Conservation (phyloP, 2,797 vertebrate species). For the Crocidura indochinensis region DNA sequence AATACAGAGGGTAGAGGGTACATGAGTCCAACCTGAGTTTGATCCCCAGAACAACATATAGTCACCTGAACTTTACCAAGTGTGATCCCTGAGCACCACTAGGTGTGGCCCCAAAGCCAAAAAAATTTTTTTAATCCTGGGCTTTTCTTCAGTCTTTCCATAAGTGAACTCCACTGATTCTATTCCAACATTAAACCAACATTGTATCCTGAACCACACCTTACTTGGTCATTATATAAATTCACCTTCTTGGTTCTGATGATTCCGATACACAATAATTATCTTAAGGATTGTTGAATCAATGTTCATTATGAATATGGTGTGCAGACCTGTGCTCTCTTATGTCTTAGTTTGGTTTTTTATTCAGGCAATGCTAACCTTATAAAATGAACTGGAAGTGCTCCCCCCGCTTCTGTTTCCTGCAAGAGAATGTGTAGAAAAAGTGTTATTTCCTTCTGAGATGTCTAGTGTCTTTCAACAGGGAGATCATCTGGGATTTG, state of each 20-base stretch:
- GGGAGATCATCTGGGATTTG: neutral
- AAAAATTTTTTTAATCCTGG: neutral
- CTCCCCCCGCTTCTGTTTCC: neutral
- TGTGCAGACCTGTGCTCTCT: too few species aligned
- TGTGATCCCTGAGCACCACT: too few species aligned
- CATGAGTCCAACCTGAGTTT: too few species aligned
- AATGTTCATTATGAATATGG: neutral
- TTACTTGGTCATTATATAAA: neutral
- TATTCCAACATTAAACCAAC: neutral
- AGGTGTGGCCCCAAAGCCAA: too few species aligned
- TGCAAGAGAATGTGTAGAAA: neutral
- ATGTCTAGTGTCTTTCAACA: neutral
- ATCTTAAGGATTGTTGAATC: neutral
- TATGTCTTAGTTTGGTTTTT: neutral
- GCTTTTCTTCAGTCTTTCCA: neutral
- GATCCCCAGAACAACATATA: too few species aligned
- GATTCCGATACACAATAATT: neutral
- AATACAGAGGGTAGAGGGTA: too few species aligned
- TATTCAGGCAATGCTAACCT: neutral
- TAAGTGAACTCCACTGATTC: neutral
- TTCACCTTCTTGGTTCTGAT: neutral
- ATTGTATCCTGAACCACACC: neutral
- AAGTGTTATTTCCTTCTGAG: neutral
- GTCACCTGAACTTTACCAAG: too few species aligned
- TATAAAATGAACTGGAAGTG: neutral